Evolutionary conservation across 1,140 invertebrate species (phyloP), one percentile per base, ranked within the genome.

Genomic region (Radopholus similis): DNA sequence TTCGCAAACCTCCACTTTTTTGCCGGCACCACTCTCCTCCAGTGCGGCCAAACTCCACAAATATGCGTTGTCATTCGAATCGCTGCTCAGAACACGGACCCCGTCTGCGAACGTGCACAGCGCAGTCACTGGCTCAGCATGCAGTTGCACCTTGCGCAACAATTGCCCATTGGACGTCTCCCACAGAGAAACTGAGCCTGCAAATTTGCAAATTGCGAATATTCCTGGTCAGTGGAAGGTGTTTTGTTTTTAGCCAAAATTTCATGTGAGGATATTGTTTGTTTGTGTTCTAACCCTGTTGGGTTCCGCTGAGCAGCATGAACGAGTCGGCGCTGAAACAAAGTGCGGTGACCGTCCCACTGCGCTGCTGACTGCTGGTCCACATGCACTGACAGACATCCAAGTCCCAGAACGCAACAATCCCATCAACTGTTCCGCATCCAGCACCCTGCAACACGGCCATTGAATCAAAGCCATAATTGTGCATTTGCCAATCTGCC

Each of bases 401-500:
- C 28, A 75, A 59, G 47, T 75, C 73, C 73, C 73, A 75, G 53
- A 75, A 73, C 37, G 73, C 73, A 15, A 75, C 32, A 34, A 75
- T 65, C 37, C 73, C 73, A 47, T 77, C 73, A 8, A 38, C 58
- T 8, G 73, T 75, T 9, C 73, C 73, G 53, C 73, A 75, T 3
- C 74, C 75, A 32, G 73, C 75, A 37, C 62, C 63, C 42, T 47
- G 28, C 26, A 59, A 59, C n/a, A 44, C n/a, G n/a, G n/a, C n/a
- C n/a, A n/a, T n/a, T n/a, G n/a, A n/a, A n/a, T n/a, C n/a, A n/a
- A n/a, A n/a, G n/a, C n/a, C n/a, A n/a, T n/a, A n/a, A n/a, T n/a
- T n/a, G n/a, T n/a, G n/a, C n/a, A n/a, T n/a, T n/a, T n/a, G n/a
- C n/a, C n/a, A n/a, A n/a, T n/a, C n/a, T n/a, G n/a, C n/a, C n/a